Conservation (phyloP, 2,113 vertebrate species). For the Indri indri region DNA sequence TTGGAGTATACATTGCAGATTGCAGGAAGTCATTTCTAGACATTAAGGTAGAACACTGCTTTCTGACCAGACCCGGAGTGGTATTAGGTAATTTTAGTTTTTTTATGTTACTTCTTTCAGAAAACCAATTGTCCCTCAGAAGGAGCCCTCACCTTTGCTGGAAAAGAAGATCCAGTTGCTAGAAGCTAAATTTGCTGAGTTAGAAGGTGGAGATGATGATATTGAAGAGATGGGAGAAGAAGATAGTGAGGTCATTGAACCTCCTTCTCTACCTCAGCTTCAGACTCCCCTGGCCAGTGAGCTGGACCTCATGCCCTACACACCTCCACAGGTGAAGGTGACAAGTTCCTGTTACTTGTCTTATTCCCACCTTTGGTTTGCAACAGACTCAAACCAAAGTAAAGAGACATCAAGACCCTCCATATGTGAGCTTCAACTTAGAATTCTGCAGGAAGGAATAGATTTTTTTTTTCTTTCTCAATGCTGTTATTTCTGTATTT, state of each 20-base stretch:
- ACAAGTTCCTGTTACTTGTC: slow-evolving; percentile 36
- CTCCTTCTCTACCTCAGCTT: slow-evolving; percentile 91
- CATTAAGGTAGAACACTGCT: slow-evolving; percentile 3
- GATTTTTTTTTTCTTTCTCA: neutral
- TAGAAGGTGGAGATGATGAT: slow-evolving; percentile 96
- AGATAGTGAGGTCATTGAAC: slow-evolving; percentile 92
- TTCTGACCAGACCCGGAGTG: neutral
- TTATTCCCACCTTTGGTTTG: slow-evolving; percentile 34
- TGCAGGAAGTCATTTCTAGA: neutral
- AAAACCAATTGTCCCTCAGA: slow-evolving; percentile 98
- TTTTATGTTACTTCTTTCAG: slow-evolving; percentile 80
- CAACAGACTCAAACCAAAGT: slow-evolving; percentile 5
- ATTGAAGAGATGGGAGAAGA: slow-evolving; percentile 97
- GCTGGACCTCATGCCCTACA: slow-evolving; percentile 95
- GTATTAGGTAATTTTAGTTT: neutral
- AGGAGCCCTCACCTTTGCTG: slow-evolving; percentile 96
- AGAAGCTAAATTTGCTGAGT: slow-evolving; percentile 98
- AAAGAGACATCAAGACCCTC: neutral
- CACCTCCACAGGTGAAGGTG: slow-evolving; percentile 93
- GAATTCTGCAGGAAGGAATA: slow-evolving; percentile 9
- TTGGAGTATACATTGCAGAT: neutral
- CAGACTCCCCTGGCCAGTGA: slow-evolving; percentile 92
- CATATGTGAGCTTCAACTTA: neutral
- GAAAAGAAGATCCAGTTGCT: slow-evolving; percentile 98
- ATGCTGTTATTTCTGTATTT: neutral